Evolutionary conservation across 2,113 vertebrate species (phyloP), one percentile per base, ranked within the genome.

Genomic region (Choloepus hoffmanni): DNA sequence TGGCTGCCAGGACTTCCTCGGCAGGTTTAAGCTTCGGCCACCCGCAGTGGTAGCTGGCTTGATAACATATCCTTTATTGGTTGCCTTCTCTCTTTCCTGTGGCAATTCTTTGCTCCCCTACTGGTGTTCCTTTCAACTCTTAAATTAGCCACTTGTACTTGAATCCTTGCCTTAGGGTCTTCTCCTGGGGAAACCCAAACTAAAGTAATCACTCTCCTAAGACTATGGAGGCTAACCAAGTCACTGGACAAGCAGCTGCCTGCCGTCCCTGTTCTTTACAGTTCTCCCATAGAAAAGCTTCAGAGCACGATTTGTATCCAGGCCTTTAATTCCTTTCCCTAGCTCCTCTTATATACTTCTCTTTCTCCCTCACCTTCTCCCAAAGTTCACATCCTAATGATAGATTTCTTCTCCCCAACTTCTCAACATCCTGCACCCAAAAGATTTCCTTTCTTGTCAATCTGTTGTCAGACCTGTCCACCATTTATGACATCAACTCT

Each of bases 361-460:
- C 6, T 33, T 36, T 74, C 62, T 5, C 7, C 8, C 14, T 21
- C 0, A 1, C 50, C 15, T 86, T 88, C 45, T 58, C 14, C 67
- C 21, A 1, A 6, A 48, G 26, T 19, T 58, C 23, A 72, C 77
- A 50, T 96, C 83, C 91, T 24, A 11, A 21, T 4, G 40, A 48
- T 3, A 0, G 45, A 2, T 18, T 36, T 82, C 45, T 53, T 86
- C 74, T 43, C 68, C 74, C 28, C 13, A 48, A 18, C 2, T 30
- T 43, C 92, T 96, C 97, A 33, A 15, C 0, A 87, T 18, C 8
- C 65, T 45, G 88, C 5, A 19, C 26, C 21, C 70, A n/a, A 53
- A 95, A 93, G 97, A 97, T 97, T 60, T 94, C 58, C 84, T 85
- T 95, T 97, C 92, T 94, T 15, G 13, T 84, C 90, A 92, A n/a